Evolutionary conservation across 2,797 vertebrate genomes (phyloP).

Genomic region (Pantherophis alleghaniensis): DNA sequence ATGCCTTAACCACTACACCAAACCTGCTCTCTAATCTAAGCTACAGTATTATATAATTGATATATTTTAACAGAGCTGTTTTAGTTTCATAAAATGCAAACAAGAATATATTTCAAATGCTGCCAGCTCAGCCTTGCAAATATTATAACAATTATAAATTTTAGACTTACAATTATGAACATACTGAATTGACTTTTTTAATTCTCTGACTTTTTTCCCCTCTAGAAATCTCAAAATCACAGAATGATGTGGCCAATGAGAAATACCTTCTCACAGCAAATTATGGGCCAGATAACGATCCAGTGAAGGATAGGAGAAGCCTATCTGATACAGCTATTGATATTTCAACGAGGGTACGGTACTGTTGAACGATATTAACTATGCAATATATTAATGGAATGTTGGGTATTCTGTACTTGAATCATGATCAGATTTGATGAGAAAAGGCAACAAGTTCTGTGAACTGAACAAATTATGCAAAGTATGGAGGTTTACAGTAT

Average conservation of each 20-base stretch:
- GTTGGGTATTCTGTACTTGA: background rate
- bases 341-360: conserved; percentile 69
- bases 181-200: conserved; percentile 13
- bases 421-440: background rate
- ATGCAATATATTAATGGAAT: background rate
- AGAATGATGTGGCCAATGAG: conserved; percentile 82
- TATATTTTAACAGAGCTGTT: conserved; percentile 6
- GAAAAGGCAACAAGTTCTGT: background rate
- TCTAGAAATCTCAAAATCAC: conserved; percentile 87
- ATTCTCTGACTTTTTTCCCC: conserved; percentile 29
- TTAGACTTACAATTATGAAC: conserved; percentile 6
- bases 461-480: conserved; percentile 20
- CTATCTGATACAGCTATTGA: conserved; percentile 86
- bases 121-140: conserved; percentile 22
- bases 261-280: conserved; percentile 67
- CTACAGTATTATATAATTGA: background rate
- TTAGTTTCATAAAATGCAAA: conserved; percentile 13
- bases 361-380: background rate
- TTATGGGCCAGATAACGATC: conserved; percentile 41
- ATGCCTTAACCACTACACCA: background rate
- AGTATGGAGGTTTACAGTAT: background rate
- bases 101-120: conserved; percentile 17
- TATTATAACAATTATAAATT: background rate
- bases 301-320: conserved; percentile 74
- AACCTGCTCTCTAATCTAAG: conserved; percentile 1